phyloP scores from a whole-genome alignment of 2,888 invertebrate species.

The Arenicola marina region DNA sequence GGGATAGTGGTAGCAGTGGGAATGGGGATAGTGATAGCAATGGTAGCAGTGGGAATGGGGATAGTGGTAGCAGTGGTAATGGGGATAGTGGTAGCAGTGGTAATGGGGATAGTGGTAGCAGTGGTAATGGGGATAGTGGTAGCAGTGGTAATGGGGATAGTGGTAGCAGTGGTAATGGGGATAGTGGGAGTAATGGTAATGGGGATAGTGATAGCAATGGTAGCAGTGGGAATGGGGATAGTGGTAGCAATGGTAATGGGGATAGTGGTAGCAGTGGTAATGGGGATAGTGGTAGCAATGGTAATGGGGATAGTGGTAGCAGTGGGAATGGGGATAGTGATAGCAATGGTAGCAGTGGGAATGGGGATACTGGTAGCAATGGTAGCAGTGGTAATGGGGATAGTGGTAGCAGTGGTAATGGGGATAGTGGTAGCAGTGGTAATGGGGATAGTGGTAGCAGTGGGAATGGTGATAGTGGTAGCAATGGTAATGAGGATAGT shows the following conservation, averaged over 20 bases:
- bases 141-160: constrained; percentile 1
- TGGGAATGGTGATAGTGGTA: background rate
- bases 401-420: background rate
- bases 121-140: background rate
- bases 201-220: background rate
- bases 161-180: constrained; percentile 2
- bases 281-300: background rate
- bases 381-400: background rate
- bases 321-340: too few relatives aligned
- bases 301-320: background rate
- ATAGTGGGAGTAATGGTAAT: too few relatives aligned
- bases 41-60: too few relatives aligned
- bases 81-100: background rate
- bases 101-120: background rate
- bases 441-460: background rate
- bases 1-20: background rate
- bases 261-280: constrained; percentile 3
- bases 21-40: too few relatives aligned
- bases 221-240: too few relatives aligned
- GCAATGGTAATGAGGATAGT: background rate
- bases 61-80: background rate
- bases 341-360: too few relatives aligned
- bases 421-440: constrained; percentile 2
- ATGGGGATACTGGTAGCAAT: background rate
- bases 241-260: background rate